phyloP scores from a whole-genome alignment of 2,113 vertebrate genomes.

The Meriones unguiculatus region DNA sequence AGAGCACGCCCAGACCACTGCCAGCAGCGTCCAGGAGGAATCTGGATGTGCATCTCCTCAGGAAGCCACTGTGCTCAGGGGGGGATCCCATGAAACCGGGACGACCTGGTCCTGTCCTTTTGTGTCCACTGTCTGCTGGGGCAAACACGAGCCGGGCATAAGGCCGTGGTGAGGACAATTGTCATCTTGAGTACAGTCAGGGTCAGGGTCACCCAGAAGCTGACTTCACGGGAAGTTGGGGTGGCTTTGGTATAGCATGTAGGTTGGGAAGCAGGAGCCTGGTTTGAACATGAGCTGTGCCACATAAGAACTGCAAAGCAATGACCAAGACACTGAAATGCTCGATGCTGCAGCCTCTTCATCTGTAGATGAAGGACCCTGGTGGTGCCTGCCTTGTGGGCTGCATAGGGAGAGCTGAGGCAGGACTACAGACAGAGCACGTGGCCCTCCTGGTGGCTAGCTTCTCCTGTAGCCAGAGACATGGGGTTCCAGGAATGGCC shows the following conservation, averaged over 20 bases:
- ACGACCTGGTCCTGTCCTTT: neutral
- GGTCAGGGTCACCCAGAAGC: neutral
- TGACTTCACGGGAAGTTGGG: neutral
- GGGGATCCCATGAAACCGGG: neutral
- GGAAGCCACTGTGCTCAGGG: too few relatives aligned
- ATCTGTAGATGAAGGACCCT: neutral
- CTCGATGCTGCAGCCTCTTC: neutral
- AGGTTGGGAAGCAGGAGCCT: neutral
- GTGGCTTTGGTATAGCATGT: neutral
- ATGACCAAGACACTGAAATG: neutral
- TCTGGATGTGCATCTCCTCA: neutral
- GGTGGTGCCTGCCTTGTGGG: accelerated
- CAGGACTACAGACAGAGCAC: accelerated
- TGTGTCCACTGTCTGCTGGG: neutral
- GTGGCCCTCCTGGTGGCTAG: neutral
- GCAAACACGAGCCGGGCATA: neutral
- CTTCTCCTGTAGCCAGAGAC: neutral
- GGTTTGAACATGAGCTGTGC: neutral
- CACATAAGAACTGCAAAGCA: neutral
- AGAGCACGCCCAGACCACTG: neutral
- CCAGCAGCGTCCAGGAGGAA: too few relatives aligned
- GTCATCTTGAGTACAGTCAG: neutral
- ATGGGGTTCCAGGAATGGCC: neutral
- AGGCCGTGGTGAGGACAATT: neutral
- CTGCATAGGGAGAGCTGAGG: neutral